Evolutionary conservation across 1,140 invertebrate species (phyloP).

Genomic region (Sycobia sp.): DNA sequence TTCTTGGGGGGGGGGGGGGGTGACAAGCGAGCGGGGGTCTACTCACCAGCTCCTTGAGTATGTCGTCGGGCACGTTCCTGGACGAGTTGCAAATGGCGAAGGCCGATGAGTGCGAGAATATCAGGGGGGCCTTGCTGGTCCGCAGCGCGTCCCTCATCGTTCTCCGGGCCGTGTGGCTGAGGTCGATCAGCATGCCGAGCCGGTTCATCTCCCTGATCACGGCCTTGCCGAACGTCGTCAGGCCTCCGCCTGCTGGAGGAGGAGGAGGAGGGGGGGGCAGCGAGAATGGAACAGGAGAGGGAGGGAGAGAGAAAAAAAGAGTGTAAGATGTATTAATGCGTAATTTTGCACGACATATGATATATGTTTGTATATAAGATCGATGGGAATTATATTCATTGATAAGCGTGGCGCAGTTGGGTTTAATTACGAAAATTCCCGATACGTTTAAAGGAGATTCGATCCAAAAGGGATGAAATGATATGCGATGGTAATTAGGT

Average conservation of each 20-base stretch:
- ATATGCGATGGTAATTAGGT: too few species aligned
- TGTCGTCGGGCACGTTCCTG: slow-evolving; percentile 84
- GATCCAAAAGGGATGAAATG: too few species aligned
- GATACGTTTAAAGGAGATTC: too few species aligned
- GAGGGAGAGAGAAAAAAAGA: neutral
- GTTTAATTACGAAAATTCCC: too few species aligned
- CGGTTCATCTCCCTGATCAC: slow-evolving; percentile 85
- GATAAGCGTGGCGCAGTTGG: too few species aligned
- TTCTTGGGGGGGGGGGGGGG: too few species aligned
- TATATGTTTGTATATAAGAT: too few species aligned
- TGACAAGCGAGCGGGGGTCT: too few species aligned
- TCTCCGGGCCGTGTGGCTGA: slow-evolving; percentile 80
- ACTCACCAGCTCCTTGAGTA: slow-evolving; percentile 78
- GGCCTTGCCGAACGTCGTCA: slow-evolving; percentile 64
- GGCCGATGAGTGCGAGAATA: slow-evolving; percentile 88
- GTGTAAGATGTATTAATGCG: neutral
- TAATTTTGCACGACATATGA: neutral
- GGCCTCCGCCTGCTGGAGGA: slow-evolving; percentile 49
- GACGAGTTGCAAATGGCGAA: slow-evolving; percentile 81
- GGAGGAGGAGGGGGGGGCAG: neutral
- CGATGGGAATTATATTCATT: too few species aligned
- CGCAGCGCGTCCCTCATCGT: slow-evolving; percentile 81
- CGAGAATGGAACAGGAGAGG: neutral
- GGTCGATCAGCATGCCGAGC: slow-evolving; percentile 87
- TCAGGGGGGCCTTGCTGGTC: slow-evolving; percentile 79